A percentile compares a stretch with the other conserved stretches of the same genome.
Evolutionary conservation across 2,888 invertebrate species (phyloP).

Genomic region (Coecobrya sp.): DNA sequence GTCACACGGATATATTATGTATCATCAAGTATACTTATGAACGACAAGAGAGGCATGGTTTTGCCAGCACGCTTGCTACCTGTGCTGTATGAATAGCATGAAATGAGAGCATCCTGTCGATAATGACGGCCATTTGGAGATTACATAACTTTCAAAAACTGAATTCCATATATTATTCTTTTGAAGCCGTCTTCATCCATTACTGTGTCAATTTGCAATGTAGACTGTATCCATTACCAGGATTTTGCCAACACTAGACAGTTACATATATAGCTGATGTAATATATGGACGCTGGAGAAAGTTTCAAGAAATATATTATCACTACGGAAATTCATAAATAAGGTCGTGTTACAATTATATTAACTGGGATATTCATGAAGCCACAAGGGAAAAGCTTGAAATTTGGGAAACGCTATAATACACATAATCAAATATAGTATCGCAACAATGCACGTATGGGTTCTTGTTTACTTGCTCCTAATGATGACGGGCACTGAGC

Average conservation of each 20-base stretch:
- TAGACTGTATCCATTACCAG: too few relatives aligned
- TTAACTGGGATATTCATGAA: neutral
- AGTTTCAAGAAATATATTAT: neutral
- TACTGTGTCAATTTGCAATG: too few relatives aligned
- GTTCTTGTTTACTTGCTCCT: neutral
- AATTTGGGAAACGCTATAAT: neutral
- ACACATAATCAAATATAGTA: neutral
- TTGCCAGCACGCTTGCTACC: neutral
- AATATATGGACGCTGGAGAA: neutral
- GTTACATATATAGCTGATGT: too few relatives aligned
- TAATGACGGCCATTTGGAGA: neutral
- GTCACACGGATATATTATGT: neutral
- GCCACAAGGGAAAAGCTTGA: neutral
- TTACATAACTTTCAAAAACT: neutral
- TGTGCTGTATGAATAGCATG: neutral
- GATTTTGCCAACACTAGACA: too few relatives aligned
- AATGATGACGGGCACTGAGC: neutral
- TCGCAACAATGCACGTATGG: neutral
- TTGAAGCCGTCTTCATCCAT: too few relatives aligned
- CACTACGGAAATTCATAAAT: neutral
- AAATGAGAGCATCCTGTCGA: neutral
- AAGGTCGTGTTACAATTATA: neutral
- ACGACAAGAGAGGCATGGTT: neutral
- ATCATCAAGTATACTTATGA: neutral
- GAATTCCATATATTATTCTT: too few relatives aligned